Evolutionary conservation across 2,113 vertebrate genomes (phyloP).

Genomic region (Caretta caretta): DNA sequence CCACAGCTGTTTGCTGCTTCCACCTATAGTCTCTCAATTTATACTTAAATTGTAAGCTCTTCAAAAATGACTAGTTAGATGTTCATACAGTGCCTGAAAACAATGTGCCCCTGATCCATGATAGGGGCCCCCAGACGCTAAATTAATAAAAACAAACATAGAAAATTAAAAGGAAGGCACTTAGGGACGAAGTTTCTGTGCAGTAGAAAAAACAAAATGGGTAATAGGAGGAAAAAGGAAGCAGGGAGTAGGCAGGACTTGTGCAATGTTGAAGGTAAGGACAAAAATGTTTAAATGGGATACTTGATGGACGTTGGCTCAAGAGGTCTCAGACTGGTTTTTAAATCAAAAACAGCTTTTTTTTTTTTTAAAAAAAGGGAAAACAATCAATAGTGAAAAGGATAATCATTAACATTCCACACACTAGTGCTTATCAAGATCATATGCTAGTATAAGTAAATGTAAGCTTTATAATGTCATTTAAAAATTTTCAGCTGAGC

Average conservation of each 20-base stretch:
- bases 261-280: background rate
- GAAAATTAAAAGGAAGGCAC: background rate
- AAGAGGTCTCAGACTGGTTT: background rate
- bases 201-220: background rate
- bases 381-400: background rate
- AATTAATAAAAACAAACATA: background rate
- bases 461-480: background rate
- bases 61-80: too few species aligned
- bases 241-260: rapidly evolving
- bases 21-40: too few species aligned
- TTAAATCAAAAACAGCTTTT: background rate
- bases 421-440: rapidly evolving
- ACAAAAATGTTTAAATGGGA: background rate
- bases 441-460: background rate
- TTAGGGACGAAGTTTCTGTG: rapidly evolving
- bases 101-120: background rate
- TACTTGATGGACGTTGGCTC: background rate
- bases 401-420: background rate
- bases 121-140: rapidly evolving
- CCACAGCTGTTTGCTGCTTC: too few species aligned
- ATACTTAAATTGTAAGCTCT: too few species aligned
- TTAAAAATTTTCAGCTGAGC: background rate
- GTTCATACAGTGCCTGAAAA: too few species aligned
- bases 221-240: background rate
- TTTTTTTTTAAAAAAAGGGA: background rate